Evolutionary conservation across 2,113 vertebrate genomes (phyloP).

Genomic region (Zapornia atra): DNA sequence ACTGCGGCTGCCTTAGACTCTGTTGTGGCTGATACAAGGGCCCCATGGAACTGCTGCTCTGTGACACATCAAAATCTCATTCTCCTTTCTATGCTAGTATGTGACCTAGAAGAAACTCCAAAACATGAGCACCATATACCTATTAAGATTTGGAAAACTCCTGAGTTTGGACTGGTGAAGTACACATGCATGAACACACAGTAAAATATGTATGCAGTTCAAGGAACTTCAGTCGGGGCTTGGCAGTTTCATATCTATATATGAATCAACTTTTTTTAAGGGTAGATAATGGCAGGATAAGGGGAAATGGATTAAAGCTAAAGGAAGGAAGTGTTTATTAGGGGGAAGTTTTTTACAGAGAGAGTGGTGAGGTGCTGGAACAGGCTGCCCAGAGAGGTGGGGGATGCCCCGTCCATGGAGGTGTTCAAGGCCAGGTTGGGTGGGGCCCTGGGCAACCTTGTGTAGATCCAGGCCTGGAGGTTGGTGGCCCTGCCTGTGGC

Average conservation of each 20-base stretch:
- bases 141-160: background rate
- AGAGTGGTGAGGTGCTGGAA: no score
- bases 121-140: background rate
- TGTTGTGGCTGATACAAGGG: background rate
- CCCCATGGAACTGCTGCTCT: background rate
- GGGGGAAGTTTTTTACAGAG: no score
- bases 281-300: no score
- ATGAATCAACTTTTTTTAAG: no score
- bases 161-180: background rate
- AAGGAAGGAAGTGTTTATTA: no score
- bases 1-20: background rate
- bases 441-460: no score
- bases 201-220: background rate
- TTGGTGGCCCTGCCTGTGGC: no score
- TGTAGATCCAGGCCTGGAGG: no score
- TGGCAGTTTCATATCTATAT: background rate
- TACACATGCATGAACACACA: background rate
- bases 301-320: no score
- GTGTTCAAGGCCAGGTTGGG: no score
- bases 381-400: no score
- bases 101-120: background rate
- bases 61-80: background rate
- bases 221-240: background rate
- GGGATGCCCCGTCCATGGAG: no score
- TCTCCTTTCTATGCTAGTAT: background rate